phyloP scores from a whole-genome alignment of 2,888 invertebrate species.

The Idaea aversata region DNA sequence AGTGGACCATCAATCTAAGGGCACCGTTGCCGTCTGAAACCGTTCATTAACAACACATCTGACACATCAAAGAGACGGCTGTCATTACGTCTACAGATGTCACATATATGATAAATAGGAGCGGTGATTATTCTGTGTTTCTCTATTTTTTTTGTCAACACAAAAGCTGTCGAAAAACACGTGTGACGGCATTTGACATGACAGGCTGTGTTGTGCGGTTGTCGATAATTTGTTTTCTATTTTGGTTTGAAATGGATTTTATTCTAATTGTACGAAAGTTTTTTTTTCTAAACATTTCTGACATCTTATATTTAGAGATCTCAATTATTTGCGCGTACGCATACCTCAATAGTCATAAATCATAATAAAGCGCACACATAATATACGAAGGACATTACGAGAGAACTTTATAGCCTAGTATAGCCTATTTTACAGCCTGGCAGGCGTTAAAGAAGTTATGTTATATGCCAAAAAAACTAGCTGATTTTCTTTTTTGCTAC shows the following conservation, averaged over 20 bases:
- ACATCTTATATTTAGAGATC: too few relatives aligned
- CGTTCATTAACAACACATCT: constrained; percentile 58
- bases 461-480: too few relatives aligned
- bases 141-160: constrained; percentile 45
- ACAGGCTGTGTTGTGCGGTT: background rate
- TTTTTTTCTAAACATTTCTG: background rate
- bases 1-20: constrained; percentile 28
- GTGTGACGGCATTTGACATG: constrained; percentile 9
- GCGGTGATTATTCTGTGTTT: constrained; percentile 53
- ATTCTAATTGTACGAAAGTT: background rate
- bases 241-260: background rate
- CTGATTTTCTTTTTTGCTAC: too few relatives aligned
- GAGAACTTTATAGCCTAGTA: too few relatives aligned
- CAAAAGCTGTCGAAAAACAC: constrained; percentile 53
- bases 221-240: background rate
- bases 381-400: too few relatives aligned
- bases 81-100: constrained; percentile 51
- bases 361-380: too few relatives aligned
- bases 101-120: constrained; percentile 64
- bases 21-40: constrained; percentile 14
- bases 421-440: too few relatives aligned
- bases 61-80: constrained; percentile 64
- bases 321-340: too few relatives aligned
- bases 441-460: too few relatives aligned
- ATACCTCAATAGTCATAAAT: too few relatives aligned